A percentile compares a stretch with the other conserved stretches of the same genome.
phyloP scores from a whole-genome alignment of 2,888 invertebrate genomes.

The Acanthosepion pharaonis region DNA sequence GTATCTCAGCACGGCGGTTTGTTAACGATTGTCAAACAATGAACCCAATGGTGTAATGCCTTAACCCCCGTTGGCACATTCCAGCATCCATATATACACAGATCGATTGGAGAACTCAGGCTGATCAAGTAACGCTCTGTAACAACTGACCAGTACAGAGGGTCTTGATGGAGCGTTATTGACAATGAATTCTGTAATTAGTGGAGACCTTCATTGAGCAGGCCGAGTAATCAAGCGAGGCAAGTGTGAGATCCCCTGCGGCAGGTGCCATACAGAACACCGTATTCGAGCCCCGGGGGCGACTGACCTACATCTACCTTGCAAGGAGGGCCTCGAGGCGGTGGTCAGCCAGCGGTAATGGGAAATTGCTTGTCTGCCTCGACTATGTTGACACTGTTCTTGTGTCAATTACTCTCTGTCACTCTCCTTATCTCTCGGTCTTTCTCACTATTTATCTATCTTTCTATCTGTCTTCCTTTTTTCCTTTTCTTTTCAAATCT shows the following conservation, averaged over 20 bases:
- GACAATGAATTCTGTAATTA: constrained; percentile 22
- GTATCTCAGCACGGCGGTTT: neutral
- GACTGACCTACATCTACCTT: constrained; percentile 20
- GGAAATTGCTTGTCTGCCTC: constrained; percentile 1
- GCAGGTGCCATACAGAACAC: neutral
- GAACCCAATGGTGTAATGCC: neutral
- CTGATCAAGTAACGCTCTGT: neutral
- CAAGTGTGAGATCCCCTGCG: neutral
- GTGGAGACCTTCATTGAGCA: neutral
- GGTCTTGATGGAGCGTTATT: constrained; percentile 20
- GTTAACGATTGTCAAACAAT: constrained; percentile 15
- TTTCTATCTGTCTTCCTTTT: too few species aligned
- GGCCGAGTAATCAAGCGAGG: constrained; percentile 23
- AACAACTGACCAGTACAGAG: neutral
- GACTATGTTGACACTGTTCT: neutral
- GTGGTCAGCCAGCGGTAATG: constrained; percentile 9
- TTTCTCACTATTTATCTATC: neutral
- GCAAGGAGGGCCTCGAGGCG: neutral
- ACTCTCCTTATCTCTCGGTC: neutral
- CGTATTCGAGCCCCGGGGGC: neutral
- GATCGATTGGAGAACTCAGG: neutral
- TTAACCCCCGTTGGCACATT: neutral
- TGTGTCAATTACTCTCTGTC: neutral
- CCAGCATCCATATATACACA: neutral
- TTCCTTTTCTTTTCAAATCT: neutral